Percentiles rank a stretch among this genome's conserved stretches.
Conservation (phyloP, 1,140 invertebrate genomes). For the Trichonephila clavata region DNA sequence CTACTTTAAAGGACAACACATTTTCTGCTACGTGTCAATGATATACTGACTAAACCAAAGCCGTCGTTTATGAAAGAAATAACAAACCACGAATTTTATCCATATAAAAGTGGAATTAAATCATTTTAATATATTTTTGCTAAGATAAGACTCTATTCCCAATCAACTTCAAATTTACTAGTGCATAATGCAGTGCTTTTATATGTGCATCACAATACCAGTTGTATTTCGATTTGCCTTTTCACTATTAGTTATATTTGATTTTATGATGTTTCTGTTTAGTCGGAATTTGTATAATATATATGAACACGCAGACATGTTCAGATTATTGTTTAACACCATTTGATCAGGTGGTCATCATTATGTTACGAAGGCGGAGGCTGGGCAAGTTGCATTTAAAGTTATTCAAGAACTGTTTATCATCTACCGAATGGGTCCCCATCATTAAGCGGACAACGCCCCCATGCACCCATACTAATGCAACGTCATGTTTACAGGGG, state of each 20-base stretch:
- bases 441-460: constrained; percentile 65
- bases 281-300: neutral
- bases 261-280: neutral
- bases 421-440: neutral
- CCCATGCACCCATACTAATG: constrained; percentile 71
- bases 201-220: neutral
- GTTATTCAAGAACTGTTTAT: neutral
- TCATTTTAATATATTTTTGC: too few relatives aligned
- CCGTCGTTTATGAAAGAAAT: too few relatives aligned
- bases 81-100: too few relatives aligned
- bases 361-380: neutral
- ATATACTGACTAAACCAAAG: too few relatives aligned
- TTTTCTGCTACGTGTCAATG: too few relatives aligned
- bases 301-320: neutral
- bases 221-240: neutral
- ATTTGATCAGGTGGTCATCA: constrained; percentile 3
- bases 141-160: too few relatives aligned
- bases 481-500: constrained; percentile 62
- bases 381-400: neutral
- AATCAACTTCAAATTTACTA: too few relatives aligned
- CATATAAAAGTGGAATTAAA: too few relatives aligned
- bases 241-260: neutral
- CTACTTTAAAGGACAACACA: too few relatives aligned
- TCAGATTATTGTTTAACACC: neutral
- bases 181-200: too few relatives aligned